Base-by-base conservation (phyloP, 2,797 vertebrate species). In the Chaetophractus vellerosus region DNA sequence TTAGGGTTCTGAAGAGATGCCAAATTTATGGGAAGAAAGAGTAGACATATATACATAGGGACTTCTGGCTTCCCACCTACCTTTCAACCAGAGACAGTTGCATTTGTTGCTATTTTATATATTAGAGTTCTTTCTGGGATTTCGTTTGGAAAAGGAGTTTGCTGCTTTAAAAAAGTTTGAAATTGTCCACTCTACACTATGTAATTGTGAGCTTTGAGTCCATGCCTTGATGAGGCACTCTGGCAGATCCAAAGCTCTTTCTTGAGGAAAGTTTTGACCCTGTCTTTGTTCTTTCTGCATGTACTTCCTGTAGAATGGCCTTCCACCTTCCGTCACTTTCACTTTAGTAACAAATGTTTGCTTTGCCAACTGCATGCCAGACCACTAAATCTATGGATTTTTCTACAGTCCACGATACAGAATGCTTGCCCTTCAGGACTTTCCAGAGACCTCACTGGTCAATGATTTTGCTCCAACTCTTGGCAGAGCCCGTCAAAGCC, bases 331-430 rank as follows among this genome's bases (percentile, higher is more conserved):
- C 72, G 79, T 92, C 91, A 59, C 75, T 93, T 95, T 83, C 5
- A 5, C 71, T 96, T 89, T 69, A 57, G 86, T 86, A 93, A 80
- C 45, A 86, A 50, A 64, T 57, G 59, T 88, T 93, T 95, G 87
- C 80, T 94, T 94, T 94, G 88, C 92, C 90, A 95, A 52, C 72
- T 91, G 16, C n/a, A 64, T 66, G 87, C 87, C 66, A 78, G 69
- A 72, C 57, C 63, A 45, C 55, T 50, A 66, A 83, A 87, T 92
- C 90, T 94, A 21, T 88, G 87, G 66, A 78, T 90, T 90, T 92
- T 50, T 84, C 87, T 91, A 8, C 33, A 89, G 2, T 81, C 88
- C n/a, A 19, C 50, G 52, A 28, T 87, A 38, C 28, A 71, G 57
- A 86, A 74, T 48, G 33, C 78, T 75, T 92, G 78, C 64, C 57